Base-by-base conservation (phyloP, 1,140 invertebrate genomes). In the Heterodera schachtii region DNA sequence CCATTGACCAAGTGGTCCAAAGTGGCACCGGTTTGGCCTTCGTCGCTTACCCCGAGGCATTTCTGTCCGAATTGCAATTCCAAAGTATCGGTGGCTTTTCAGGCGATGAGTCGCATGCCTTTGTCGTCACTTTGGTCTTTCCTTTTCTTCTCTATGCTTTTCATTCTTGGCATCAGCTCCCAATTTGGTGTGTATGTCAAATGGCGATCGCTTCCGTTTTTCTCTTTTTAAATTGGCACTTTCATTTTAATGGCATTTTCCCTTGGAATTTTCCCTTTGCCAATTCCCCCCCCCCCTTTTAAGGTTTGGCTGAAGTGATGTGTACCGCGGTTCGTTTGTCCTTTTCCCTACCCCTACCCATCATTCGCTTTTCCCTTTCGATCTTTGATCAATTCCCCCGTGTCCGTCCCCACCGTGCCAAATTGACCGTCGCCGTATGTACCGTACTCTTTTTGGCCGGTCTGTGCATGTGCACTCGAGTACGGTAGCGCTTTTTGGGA, bases 61-160 rank as follows among this genome's bases (percentile, higher is more conserved):
- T 16, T 19, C 6, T 21, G 0, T 80, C 21, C 13, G 43, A 49
- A 5, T 31, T 31, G 31, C 4, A 43, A n/a, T 52, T n/a, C n/a
- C 41, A 41, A 31, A 57, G n/a, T 91, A 92, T 75, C 93, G 93
- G 83, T 19, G 4, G 49, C 49, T 8, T 52, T 52, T 52, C 93
- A 67, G 60, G 83, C 84, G 16, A 85, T 83, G 73, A 82, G 73
- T 44, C 49, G 84, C 49, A 91, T 97, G 84, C 95, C 95, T 0
- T 92, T 94, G 60, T 93, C 95, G 0, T 94, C 95, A 86, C 91
- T 95, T 44, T 98, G 95, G 95, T 93, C 95, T 0, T 90, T 95
- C 0, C 90, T 96, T 1, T 97, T 97, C 90, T 97, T 97, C 90
- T 90, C 94, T 16, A 97, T 97, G 95, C 91, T 97, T 21, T 94